These are phyloP conservation scores for Anoncus sp. DNA, from an alignment of 2,888 invertebrate species.

Conservation along the genomic window DNA sequence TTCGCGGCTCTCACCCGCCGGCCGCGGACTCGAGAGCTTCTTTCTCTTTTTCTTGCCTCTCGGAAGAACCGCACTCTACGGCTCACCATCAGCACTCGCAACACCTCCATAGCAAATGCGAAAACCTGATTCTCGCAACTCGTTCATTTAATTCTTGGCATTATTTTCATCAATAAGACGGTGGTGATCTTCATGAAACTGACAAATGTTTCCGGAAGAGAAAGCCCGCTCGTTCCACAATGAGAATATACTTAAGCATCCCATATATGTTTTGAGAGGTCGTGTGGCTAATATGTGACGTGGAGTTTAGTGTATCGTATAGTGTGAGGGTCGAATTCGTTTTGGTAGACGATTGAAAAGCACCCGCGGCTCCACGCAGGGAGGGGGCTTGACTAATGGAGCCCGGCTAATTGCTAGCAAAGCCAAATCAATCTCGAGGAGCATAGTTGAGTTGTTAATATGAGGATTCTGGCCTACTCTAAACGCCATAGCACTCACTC, in stretches of 20 bases:
- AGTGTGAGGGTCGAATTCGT: conserved; percentile 67
- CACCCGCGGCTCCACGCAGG: conserved; percentile 53
- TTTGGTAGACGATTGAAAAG: conserved; percentile 78
- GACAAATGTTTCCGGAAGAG: conserved; percentile 52
- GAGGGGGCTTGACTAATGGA: conserved; percentile 75
- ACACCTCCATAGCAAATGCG: conserved; percentile 69
- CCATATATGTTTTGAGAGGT: conserved; percentile 36
- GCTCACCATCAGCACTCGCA: conserved; percentile 66
- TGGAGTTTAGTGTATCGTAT: conserved; percentile 19
- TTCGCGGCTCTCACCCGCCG: conserved; percentile 4
- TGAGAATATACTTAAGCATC: conserved; percentile 36
- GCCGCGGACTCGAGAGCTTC: not conserved
- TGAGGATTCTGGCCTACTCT: conserved; percentile 63
- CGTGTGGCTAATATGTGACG: conserved; percentile 41
- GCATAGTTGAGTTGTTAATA: conserved; percentile 77
- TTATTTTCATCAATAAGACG: conserved; percentile 41
- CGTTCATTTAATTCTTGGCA: conserved; percentile 25
- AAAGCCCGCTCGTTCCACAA: conserved; percentile 20
- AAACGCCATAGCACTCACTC: conserved; percentile 65
- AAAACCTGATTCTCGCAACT: conserved; percentile 36
- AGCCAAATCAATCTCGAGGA: conserved; percentile 78
- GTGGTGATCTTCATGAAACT: conserved; percentile 27
- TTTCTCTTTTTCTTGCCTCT: conserved; percentile 43
- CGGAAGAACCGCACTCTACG: conserved; percentile 55
- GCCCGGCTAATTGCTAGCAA: conserved; percentile 78